phyloP scores from a whole-genome alignment of 2,888 invertebrate species.

The Cremastinae sp. region DNA sequence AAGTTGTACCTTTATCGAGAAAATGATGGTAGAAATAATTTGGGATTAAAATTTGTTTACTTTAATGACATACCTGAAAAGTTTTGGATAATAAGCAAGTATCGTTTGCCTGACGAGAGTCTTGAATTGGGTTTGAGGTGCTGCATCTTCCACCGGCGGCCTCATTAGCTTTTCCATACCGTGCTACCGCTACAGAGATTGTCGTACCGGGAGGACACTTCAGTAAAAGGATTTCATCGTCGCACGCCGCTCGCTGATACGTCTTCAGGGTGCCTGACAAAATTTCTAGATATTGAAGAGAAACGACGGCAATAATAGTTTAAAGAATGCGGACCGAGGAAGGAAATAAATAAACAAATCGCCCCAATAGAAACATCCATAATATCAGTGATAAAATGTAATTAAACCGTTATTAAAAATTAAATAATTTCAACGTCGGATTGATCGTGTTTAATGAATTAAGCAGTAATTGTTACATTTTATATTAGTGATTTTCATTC shows the following conservation, averaged over 20 bases:
- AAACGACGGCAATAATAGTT: conserved; percentile 13
- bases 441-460: conserved; percentile 22
- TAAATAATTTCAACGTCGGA: no score
- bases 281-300: conserved; percentile 85
- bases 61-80: conserved; percentile 85
- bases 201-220: conserved; percentile 95
- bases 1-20: background rate
- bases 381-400: no score
- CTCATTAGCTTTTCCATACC: conserved; percentile 87
- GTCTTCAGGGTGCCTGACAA: conserved; percentile 94
- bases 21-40: conserved; percentile 14
- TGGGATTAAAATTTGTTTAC: conserved; percentile 11
- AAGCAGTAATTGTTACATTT: no score
- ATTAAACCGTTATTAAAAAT: no score
- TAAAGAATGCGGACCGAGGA: background rate
- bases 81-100: conserved; percentile 89
- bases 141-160: conserved; percentile 82
- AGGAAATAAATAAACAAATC: conserved; percentile 19
- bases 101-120: conserved; percentile 81
- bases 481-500: background rate
- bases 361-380: no score
- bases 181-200: conserved; percentile 94
- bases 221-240: conserved; percentile 92
- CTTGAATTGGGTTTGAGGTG: conserved; percentile 72
- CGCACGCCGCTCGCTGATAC: conserved; percentile 95